A percentile compares a stretch with the other conserved stretches of the same genome.
Conservation (phyloP, 2,113 vertebrate species). For the Phyllostomus hastatus region DNA sequence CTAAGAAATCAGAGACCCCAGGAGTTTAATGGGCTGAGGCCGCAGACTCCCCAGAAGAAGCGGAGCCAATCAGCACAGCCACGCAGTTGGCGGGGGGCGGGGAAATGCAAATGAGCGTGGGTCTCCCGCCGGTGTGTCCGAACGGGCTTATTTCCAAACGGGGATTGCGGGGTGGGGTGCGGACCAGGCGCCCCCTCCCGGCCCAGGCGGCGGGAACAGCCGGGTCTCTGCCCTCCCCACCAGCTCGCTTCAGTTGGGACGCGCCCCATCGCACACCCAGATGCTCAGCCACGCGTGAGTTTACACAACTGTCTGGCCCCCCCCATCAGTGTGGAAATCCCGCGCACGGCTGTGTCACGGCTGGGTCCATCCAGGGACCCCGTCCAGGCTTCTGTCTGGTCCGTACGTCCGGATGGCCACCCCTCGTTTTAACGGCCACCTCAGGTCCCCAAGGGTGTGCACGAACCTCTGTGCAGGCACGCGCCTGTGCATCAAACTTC, state of each 20-base stretch:
- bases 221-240: fast-evolving
- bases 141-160: neutral
- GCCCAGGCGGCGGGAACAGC: fast-evolving
- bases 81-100: too few species aligned
- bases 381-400: too few species aligned
- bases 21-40: neutral
- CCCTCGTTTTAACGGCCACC: neutral
- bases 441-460: too few species aligned
- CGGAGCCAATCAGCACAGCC: too few species aligned
- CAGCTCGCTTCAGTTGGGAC: too few species aligned
- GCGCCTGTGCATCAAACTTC: neutral
- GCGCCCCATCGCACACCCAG: too few species aligned
- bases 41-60: neutral
- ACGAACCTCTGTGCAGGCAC: too few species aligned
- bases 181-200: neutral
- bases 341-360: too few species aligned
- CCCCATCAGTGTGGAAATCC: fast-evolving
- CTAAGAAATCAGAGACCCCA: neutral
- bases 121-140: fast-evolving
- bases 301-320: neutral
- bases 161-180: too few species aligned
- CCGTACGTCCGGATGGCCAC: fast-evolving
- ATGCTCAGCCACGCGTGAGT: fast-evolving
- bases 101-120: neutral
- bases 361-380: too few species aligned